Evolutionary conservation across 2,113 vertebrate genomes (phyloP).

Genomic region (Prietella phreatophila): DNA sequence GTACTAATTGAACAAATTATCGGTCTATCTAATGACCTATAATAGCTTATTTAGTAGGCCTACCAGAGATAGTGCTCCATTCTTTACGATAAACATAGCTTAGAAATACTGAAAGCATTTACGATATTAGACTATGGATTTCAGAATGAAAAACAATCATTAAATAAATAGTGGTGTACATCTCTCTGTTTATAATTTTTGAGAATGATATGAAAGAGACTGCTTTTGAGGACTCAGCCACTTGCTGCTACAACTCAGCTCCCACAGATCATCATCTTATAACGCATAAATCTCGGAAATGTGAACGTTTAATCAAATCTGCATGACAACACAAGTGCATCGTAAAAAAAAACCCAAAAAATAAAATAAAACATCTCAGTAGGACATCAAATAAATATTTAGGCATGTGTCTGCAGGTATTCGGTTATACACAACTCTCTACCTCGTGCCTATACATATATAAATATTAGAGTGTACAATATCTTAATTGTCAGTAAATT

Average conservation of each 20-base stretch:
- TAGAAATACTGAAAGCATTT: neutral
- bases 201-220: neutral
- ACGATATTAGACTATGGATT: neutral
- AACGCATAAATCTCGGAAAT: neutral
- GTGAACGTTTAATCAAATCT: neutral
- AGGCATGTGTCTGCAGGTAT: neutral
- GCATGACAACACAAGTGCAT: neutral
- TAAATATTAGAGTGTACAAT: neutral
- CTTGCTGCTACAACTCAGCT: neutral
- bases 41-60: neutral
- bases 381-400: neutral
- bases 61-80: neutral
- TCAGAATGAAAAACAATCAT: neutral
- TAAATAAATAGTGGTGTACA: neutral
- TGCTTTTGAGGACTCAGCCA: neutral
- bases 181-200: neutral
- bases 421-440: neutral
- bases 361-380: no score
- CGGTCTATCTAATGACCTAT: neutral
- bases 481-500: neutral
- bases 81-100: neutral
- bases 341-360: neutral
- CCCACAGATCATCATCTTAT: neutral
- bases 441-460: neutral
- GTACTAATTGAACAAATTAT: neutral